These are phyloP conservation scores for Nestor notabilis DNA, from an alignment of 2,113 vertebrate species.

Conservation along the genomic window DNA sequence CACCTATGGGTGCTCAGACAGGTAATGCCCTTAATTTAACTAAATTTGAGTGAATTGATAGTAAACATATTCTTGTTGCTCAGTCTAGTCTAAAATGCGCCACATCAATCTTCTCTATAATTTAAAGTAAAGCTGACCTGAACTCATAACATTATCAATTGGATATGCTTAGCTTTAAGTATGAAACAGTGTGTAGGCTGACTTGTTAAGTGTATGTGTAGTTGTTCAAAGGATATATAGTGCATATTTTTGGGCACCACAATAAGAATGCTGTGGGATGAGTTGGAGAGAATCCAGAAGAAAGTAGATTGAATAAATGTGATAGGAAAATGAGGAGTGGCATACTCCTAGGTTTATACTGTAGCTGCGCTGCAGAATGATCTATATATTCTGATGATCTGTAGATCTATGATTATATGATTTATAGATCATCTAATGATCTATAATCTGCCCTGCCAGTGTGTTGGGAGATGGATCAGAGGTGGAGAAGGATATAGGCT, in stretches of 20 bases:
- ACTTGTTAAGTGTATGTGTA: not conserved
- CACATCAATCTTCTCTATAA: not conserved
- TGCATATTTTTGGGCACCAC: not conserved
- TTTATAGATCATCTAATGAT: too few relatives aligned
- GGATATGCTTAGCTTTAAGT: not conserved
- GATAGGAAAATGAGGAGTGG: not conserved
- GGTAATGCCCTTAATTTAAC: not conserved
- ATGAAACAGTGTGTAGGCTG: slow-evolving; percentile 14
- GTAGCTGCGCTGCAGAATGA: not conserved
- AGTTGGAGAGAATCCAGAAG: slow-evolving; percentile 20
- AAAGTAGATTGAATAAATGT: not conserved
- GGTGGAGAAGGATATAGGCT: not conserved
- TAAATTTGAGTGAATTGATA: not conserved
- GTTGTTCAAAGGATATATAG: not conserved
- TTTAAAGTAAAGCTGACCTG: not conserved
- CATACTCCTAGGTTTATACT: not conserved
- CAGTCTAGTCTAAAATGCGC: not conserved
- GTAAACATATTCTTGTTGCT: not conserved
- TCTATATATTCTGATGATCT: too few relatives aligned
- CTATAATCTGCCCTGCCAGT: not conserved
- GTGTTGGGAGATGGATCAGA: not conserved
- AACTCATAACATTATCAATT: not conserved
- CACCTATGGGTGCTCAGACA: not conserved
- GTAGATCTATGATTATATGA: too few relatives aligned
- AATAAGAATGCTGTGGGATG: not conserved